Evolutionary conservation across 2,888 invertebrate species (phyloP).

Genomic region (Cephus sareptanus): DNA sequence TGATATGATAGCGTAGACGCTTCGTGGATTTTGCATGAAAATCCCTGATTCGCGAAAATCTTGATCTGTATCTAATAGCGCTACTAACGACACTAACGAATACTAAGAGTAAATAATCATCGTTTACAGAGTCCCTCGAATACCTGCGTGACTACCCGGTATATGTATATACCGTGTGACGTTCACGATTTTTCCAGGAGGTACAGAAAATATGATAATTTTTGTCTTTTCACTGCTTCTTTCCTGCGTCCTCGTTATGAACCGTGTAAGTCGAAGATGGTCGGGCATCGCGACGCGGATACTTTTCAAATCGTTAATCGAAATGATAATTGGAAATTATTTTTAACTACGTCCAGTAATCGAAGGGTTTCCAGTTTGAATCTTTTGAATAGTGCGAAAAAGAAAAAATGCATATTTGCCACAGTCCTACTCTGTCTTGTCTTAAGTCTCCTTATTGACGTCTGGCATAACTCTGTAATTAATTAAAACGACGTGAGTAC

Average conservation of each 20-base stretch:
- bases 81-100: background rate
- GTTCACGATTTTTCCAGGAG: slow-evolving; percentile 17
- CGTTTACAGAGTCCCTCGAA: slow-evolving; percentile 29
- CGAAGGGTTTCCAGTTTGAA: background rate
- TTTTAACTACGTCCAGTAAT: background rate
- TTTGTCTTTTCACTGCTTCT: slow-evolving; percentile 23
- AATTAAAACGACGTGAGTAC: background rate
- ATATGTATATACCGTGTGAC: slow-evolving; percentile 23
- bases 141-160: slow-evolving; percentile 24
- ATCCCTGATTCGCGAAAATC: slow-evolving; percentile 40
- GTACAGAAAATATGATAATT: slow-evolving; percentile 13
- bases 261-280: background rate
- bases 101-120: slow-evolving; percentile 5
- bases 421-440: background rate
- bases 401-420: background rate
- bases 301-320: background rate
- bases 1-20: slow-evolving; percentile 59
- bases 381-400: background rate
- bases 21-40: slow-evolving; percentile 52
- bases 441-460: background rate
- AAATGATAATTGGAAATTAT: background rate
- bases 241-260: slow-evolving; percentile 5
- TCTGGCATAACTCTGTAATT: background rate
- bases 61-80: slow-evolving; percentile 12
- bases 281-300: background rate